Evolutionary conservation across 1,140 invertebrate genomes (phyloP), one percentile per base, ranked within the genome.

Genomic region (Euwallacea similis): DNA sequence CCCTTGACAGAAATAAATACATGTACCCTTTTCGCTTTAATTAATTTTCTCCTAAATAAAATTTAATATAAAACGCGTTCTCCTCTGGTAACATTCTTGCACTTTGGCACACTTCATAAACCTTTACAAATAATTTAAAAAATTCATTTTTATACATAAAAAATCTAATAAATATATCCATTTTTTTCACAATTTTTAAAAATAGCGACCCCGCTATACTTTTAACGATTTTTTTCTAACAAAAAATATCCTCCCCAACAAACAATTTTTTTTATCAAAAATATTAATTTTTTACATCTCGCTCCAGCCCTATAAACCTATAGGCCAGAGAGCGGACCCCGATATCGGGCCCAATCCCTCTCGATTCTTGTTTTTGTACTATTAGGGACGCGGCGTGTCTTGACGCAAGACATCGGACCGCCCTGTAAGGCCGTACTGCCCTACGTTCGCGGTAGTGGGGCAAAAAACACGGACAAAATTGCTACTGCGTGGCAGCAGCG

Each of bases 241-340:
- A 82, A 82, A 82, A 81, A 81, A 82, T 80, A 81, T 82, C 80
- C 81, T 80, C 81, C 80, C 80, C 80, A 82, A 82, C 80, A 81
- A 81, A 81, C 79, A 81, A 80, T 81, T 81, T 81, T 66, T 69
- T 71, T 81, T 82, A 81, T 82, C 80, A 81, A 81, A 82, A 82
- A 82, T 82, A 81, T 79, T 80, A 79, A 78, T 78, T 81, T 78
- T 78, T 72, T 67, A 80, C 75, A 79, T 74, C 42, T 42, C 68
- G 53, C 13, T 56, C 55, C 59, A 56, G 63, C 59, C 55, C 61
- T 62, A 43, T 50, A 50, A 11, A 59, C 60, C 46, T 66, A 46
- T 70, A 61, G 69, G 50, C 60, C 69, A 67, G 58, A 71, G 60
- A 47, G 62, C 42, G 46, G 46, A 6, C 46, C 46, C 46, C 13